Conservation (phyloP, 1,140 invertebrate genomes). For the Aporrectodea caliginosa region DNA sequence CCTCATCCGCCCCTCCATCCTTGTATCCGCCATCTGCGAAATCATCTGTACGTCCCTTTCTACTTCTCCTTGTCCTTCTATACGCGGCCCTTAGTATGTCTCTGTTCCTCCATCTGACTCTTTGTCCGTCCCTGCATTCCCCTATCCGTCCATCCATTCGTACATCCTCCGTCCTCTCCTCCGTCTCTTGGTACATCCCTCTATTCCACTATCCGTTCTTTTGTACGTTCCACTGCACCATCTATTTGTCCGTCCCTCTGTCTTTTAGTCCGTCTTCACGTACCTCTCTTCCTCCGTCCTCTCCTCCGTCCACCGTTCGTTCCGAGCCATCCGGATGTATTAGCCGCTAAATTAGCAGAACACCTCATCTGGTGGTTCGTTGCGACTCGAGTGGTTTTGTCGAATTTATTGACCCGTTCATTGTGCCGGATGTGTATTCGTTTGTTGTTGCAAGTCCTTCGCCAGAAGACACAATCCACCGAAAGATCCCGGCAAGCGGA, state of each 20-base stretch:
- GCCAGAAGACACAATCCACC: too few relatives aligned
- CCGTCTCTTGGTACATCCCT: too few relatives aligned
- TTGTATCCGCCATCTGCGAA: too few relatives aligned
- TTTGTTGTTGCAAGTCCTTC: not conserved
- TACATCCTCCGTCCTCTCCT: not conserved
- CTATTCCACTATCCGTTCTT: too few relatives aligned
- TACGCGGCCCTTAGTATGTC: too few relatives aligned
- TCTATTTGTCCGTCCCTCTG: not conserved
- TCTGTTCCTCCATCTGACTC: constrained; percentile 32
- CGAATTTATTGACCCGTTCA: not conserved
- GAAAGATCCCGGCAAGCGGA: too few relatives aligned
- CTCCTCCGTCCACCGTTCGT: not conserved
- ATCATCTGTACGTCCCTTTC: too few relatives aligned
- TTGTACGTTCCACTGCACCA: not conserved
- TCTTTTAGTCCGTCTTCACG: constrained; percentile 46
- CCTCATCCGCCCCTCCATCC: too few relatives aligned
- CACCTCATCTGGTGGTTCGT: not conserved
- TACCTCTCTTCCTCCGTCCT: constrained; percentile 50
- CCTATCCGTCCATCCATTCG: not conserved
- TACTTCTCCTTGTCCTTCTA: too few relatives aligned
- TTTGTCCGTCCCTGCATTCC: constrained; percentile 14
- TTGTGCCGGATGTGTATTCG: not conserved
- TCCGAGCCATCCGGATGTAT: not conserved
- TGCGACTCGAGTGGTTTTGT: not conserved
- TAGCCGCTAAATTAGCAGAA: not conserved